A percentile compares a stretch with the other conserved stretches of the same genome.
Evolutionary conservation across 2,797 vertebrate species (phyloP).

Genomic region (Melanotaenia maccullochi): DNA sequence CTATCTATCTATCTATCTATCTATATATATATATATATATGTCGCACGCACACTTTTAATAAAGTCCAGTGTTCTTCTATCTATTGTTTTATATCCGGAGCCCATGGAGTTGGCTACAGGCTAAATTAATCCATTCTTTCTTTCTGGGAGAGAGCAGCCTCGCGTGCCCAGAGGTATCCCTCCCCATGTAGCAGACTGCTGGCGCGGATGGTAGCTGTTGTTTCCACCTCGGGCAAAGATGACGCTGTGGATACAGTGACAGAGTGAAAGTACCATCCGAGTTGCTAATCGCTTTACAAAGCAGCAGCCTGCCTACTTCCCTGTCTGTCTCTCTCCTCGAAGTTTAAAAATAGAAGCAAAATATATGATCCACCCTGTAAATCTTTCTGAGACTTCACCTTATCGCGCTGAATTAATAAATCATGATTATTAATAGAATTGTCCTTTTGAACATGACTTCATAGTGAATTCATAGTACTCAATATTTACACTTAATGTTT

Average conservation of each 20-base stretch:
- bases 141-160: constrained; percentile 36
- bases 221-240: constrained; percentile 64
- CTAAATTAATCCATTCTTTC: constrained; percentile 8
- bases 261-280: constrained; percentile 72
- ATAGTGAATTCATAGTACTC: not conserved
- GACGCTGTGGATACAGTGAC: constrained; percentile 70
- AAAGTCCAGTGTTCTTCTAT: not conserved
- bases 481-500: not conserved
- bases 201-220: constrained; percentile 57
- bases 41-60: not conserved
- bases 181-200: constrained; percentile 41
- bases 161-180: constrained; percentile 35
- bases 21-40: not conserved
- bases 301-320: constrained; percentile 45
- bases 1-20: too few species aligned
- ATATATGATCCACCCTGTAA: constrained; percentile 66
- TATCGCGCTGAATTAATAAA: constrained; percentile 25
- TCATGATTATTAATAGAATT: not conserved
- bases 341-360: constrained; percentile 78
- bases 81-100: not conserved
- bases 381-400: constrained; percentile 57
- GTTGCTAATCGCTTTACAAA: constrained; percentile 78
- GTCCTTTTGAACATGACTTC: not conserved
- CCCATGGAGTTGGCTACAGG: not conserved
- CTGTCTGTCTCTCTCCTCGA: constrained; percentile 33